A percentile compares a stretch with the other conserved stretches of the same genome.
Evolutionary conservation across 1,140 invertebrate genomes (phyloP).

Genomic region (Neomicropteryx cornuta): DNA sequence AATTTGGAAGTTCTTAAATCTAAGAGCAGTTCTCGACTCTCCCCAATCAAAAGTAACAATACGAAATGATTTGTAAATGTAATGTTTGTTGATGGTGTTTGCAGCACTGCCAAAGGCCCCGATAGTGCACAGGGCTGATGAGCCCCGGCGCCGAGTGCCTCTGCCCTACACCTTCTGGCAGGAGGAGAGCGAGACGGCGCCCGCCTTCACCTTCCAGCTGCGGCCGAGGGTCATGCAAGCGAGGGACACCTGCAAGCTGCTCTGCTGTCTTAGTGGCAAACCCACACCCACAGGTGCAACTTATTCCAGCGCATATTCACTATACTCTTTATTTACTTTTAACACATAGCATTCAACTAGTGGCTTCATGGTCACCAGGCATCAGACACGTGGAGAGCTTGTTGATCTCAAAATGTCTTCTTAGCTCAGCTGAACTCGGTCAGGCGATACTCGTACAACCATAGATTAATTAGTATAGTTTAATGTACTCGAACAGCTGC

Average conservation of each 20-base stretch:
- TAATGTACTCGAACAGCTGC: too few relatives aligned
- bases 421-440: neutral
- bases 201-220: conserved; percentile 93
- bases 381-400: too few relatives aligned
- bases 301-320: too few relatives aligned
- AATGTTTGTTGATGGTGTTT: too few relatives aligned
- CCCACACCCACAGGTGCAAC: conserved; percentile 88
- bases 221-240: conserved; percentile 96
- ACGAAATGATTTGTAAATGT: too few relatives aligned
- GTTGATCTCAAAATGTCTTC: conserved; percentile 38
- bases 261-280: conserved; percentile 90
- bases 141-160: conserved; percentile 65
- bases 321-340: too few relatives aligned
- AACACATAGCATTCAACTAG: too few relatives aligned
- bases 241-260: conserved; percentile 87
- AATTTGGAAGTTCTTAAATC: too few relatives aligned
- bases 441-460: neutral
- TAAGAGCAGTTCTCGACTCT: too few relatives aligned
- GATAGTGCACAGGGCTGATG: conserved; percentile 65
- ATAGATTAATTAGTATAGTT: too few relatives aligned
- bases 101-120: conserved; percentile 71
- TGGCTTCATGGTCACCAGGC: too few relatives aligned
- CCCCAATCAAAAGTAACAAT: too few relatives aligned
- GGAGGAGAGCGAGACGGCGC: conserved; percentile 80
- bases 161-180: conserved; percentile 80